Evolutionary conservation across 2,113 vertebrate genomes (phyloP).

Genomic region (Uria lomvia): DNA sequence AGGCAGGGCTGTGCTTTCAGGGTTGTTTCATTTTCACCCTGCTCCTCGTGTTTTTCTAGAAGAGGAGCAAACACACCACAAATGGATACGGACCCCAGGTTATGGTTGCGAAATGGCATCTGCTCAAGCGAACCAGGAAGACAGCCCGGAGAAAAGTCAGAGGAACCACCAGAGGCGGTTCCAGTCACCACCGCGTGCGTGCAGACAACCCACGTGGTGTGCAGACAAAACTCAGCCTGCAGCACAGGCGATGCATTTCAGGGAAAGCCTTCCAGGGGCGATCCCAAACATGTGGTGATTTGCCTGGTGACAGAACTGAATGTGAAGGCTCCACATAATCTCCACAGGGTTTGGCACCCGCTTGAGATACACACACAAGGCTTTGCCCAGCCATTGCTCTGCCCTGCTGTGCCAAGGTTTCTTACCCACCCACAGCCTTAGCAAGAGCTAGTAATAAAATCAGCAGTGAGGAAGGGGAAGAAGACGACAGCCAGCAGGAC

Average conservation of each 20-base stretch:
- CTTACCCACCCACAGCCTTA: neutral
- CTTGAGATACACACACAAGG: no score
- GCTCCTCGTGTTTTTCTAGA: neutral
- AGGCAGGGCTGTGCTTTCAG: neutral
- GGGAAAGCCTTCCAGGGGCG: neutral
- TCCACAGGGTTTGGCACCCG: neutral
- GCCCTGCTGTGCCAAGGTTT: neutral
- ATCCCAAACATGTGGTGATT: no score
- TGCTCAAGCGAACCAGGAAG: neutral
- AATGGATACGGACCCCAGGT: neutral
- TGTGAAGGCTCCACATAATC: neutral
- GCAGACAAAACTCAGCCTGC: neutral
- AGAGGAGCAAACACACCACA: neutral
- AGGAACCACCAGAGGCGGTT: neutral
- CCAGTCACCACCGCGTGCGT: neutral
- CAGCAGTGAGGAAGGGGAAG: slow-evolving; percentile 24
- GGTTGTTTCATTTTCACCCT: neutral
- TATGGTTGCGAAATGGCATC: neutral
- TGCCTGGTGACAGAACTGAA: no score
- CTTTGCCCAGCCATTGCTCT: neutral
- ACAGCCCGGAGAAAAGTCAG: neutral
- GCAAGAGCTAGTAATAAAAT: neutral
- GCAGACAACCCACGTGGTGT: rapidly evolving
- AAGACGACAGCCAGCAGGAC: neutral
- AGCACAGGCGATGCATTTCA: neutral